phyloP scores from a whole-genome alignment of 2,888 invertebrate species.

The Elysia crispata region DNA sequence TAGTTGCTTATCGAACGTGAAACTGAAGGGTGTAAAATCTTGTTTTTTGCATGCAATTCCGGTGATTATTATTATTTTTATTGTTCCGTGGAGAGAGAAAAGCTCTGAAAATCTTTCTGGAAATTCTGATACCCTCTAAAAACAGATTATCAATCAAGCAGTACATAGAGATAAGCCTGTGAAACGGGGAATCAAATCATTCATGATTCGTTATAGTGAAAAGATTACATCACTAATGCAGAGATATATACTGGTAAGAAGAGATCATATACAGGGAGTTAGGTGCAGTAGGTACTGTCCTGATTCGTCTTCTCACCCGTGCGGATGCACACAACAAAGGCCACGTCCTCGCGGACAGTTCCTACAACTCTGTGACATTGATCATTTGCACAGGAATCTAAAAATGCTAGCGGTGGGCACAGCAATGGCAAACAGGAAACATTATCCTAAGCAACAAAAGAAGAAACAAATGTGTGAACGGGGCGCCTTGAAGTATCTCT shows the following conservation, averaged over 20 bases:
- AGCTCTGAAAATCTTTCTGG: too few relatives aligned
- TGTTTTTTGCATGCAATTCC: too few relatives aligned
- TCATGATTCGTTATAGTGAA: constrained; percentile 42
- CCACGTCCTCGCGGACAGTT: constrained; percentile 46
- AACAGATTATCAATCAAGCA: constrained; percentile 45
- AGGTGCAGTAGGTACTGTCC: constrained; percentile 41
- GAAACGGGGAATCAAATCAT: constrained; percentile 43
- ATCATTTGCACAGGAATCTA: constrained; percentile 36
- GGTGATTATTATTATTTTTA: too few relatives aligned
- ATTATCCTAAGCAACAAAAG: constrained; percentile 25
- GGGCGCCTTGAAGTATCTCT: not conserved
- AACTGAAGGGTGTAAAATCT: too few relatives aligned
- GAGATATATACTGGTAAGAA: constrained; percentile 40
- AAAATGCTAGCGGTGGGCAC: constrained; percentile 33
- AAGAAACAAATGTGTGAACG: constrained; percentile 29
- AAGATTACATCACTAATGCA: constrained; percentile 41
- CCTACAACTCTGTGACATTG: constrained; percentile 46
- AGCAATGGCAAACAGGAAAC: constrained; percentile 25
- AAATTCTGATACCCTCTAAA: constrained; percentile 51
- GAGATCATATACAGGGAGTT: not conserved
- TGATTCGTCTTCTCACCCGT: too few relatives aligned
- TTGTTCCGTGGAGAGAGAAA: too few relatives aligned
- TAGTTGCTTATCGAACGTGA: too few relatives aligned
- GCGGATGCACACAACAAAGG: constrained; percentile 25
- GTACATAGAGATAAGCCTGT: not conserved